Base-by-base conservation (phyloP, 2,113 vertebrate species). In the Maccullochella peelii region DNA sequence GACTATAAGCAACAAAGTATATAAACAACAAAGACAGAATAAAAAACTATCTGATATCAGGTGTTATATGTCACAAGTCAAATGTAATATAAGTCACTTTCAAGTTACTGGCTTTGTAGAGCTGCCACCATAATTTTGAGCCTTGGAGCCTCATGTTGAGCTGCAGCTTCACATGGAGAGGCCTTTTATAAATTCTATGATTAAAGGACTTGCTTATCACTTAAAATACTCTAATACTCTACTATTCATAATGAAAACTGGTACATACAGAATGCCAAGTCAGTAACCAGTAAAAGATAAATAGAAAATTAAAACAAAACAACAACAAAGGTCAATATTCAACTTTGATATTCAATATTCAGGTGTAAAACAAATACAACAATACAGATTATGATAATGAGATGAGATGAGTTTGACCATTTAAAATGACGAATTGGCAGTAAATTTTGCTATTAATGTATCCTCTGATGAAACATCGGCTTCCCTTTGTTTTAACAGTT, bases 401-500 rank as follows among this genome's bases (percentile, higher is more conserved):
- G 2, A 44, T 70, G 30, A 42, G 58, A 44, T 16, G 5, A 44
- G 11, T 57, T 30, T n/a, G 57, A 33, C 40, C 25, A 47, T 47
- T 47, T 47, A 2, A 38, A 25, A 38, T n/a, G 10, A 61, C 1
- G 16, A 18, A 21, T 49, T 3, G 1, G 1, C 14, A 36, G 6
- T 63, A 25, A 52, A 40, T 52, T 1, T 6, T 3, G 8, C 30
- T 30, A 30, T 61, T 23, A 33, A 4, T 69, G 16, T 16, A 27
- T 63, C 38, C 9, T 52, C 8, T 59, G 20, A 61, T 70, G 27
- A 72, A 75, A 67, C 18, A 58, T 21, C 2, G 0, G 47, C 30
- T 42, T 7, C 4, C n/a, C 21, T 68, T 78, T 57, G n/a, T 79
- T 21, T 16, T n/a, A 88, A 58, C 38, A 40, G 36, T 6, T n/a